Evolutionary conservation across 2,113 vertebrate species (phyloP).

Genomic region (Argyrosomus japonicus): DNA sequence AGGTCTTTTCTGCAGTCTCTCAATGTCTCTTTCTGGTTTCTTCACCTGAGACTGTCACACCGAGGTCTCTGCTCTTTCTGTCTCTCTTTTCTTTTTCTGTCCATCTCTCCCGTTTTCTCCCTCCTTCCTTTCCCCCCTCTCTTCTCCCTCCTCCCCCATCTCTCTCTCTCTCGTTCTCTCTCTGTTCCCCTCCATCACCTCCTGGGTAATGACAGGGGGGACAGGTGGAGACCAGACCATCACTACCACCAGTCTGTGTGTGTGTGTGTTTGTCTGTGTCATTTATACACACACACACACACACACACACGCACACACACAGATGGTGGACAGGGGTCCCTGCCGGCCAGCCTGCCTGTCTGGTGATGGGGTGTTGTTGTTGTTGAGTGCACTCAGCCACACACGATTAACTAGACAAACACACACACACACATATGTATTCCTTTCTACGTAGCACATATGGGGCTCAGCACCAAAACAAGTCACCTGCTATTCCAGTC

Average conservation of each 20-base stretch:
- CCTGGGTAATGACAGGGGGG: constrained; percentile 71
- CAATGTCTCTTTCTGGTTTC: constrained; percentile 37
- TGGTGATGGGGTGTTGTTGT: constrained; percentile 81
- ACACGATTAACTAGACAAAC: constrained; percentile 80
- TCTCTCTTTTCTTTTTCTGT: constrained; percentile 43
- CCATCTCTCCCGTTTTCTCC: constrained; percentile 12
- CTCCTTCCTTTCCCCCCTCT: not conserved
- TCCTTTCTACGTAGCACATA: constrained; percentile 70
- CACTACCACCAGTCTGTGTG: constrained; percentile 64
- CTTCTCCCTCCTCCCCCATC: constrained; percentile 13
- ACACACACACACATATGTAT: constrained; percentile 51
- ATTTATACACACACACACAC: constrained; percentile 23
- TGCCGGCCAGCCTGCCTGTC: constrained; percentile 76
- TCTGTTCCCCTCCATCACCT: constrained; percentile 68
- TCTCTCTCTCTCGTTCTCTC: constrained; percentile 36
- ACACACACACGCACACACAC: constrained; percentile 63
- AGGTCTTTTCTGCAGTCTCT: constrained; percentile 45
- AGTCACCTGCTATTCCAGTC: constrained; percentile 78
- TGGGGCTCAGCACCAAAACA: constrained; percentile 80
- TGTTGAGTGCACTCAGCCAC: constrained; percentile 82
- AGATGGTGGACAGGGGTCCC: constrained; percentile 79
- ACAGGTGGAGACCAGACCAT: constrained; percentile 78
- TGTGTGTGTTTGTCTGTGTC: constrained; percentile 44
- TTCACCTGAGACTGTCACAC: constrained; percentile 50
- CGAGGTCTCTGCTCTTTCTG: constrained; percentile 47